Base-by-base conservation (phyloP, 2,113 vertebrate species). In the Tonatia bakeri region DNA sequence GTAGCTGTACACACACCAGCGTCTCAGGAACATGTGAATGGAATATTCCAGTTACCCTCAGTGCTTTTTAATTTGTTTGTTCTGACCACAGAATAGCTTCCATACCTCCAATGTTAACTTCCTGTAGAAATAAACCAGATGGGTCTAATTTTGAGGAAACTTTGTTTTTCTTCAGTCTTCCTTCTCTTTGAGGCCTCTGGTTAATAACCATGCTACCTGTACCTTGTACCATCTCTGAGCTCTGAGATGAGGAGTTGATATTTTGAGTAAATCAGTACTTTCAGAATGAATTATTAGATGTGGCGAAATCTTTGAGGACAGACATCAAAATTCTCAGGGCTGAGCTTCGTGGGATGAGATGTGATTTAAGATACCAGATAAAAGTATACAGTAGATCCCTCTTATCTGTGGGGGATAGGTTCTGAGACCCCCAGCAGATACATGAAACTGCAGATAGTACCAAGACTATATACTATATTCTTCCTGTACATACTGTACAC, bases 201-300 rank as follows among this genome's bases (percentile, higher is more conserved):
- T 26, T 94, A 83, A 40, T 93, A 92, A 45, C 1, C n/a, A 19
- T 70, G 16, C 19, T 65, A 22, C 26, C 8, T 77, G 10, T 91
- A n/a, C 33, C 47, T 16, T 56, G 13, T 9, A 70, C 16, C 19
- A 45, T 26, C 17, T 10, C 7, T 28, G n/a, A 79, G 2, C 24
- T 91, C 45, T 92, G n/a, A 54, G 67, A 61, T 52, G 36, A 20
- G 50, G n/a, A 88, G 45, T 33, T 95, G 56, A 56, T 40, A 79
- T 69, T 94, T 85, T 73, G 47, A 13, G 20, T 95, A 77, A 95
- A 91, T 80, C 33, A 93, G 6, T 79, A 50, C 11, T 92, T 87
- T 88, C 82, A 76, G 67, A 94, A 92, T 17, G 64, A 95, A 79
- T 77, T 80, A 22, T 87, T 85, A 50, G 4, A 81, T 94, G 16